phyloP scores from a whole-genome alignment of 2,888 invertebrate species.

The Melipona bicolor region DNA sequence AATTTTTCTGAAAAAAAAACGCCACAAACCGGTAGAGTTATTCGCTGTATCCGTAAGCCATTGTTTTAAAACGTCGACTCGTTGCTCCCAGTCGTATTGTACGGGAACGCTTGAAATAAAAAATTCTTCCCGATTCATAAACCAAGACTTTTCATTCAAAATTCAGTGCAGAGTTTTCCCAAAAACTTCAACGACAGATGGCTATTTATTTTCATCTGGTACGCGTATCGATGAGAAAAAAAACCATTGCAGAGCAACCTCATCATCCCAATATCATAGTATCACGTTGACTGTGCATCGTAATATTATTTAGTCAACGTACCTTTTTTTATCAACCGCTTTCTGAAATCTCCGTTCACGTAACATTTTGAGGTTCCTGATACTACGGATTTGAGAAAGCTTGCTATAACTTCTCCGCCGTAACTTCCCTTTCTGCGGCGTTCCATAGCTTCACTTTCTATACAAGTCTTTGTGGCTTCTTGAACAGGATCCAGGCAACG shows the following conservation, averaged over 20 bases:
- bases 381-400: slow-evolving; percentile 5
- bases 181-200: background rate
- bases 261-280: too few relatives aligned
- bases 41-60: too few relatives aligned
- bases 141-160: too few relatives aligned
- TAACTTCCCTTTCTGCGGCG: slow-evolving; percentile 3
- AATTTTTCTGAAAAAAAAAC: too few relatives aligned
- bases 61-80: too few relatives aligned
- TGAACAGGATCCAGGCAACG: slow-evolving; percentile 12
- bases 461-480: slow-evolving; percentile 16
- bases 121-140: too few relatives aligned
- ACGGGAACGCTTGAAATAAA: too few relatives aligned
- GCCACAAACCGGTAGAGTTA: too few relatives aligned
- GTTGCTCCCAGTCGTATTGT: too few relatives aligned
- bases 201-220: background rate
- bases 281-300: background rate
- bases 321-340: background rate
- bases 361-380: background rate
- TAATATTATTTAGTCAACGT: slow-evolving; percentile 1
- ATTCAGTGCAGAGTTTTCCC: too few relatives aligned
- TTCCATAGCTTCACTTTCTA: slow-evolving; percentile 2
- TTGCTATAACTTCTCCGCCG: background rate
- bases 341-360: slow-evolving; percentile 9
- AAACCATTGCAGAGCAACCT: background rate
- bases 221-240: background rate